Evolutionary conservation across 2,113 vertebrate species (phyloP), one percentile per base, ranked within the genome.

Genomic region (Etheostoma cragini): DNA sequence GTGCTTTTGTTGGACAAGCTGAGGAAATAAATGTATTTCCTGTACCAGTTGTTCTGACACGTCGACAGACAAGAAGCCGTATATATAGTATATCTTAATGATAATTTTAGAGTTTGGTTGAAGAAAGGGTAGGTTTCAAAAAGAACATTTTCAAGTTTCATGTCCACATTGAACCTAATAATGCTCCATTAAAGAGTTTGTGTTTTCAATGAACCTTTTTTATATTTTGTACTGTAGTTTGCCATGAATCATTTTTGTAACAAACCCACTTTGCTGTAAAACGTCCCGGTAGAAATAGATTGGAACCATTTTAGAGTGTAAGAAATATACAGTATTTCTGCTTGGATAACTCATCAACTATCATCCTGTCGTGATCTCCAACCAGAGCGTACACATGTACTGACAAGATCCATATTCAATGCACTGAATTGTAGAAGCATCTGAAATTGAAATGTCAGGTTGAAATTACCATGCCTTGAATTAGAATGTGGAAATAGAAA

Each of bases 361-460:
- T 85, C 87, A 60, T 50, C 73, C 66, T 82, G 87, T 83, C 82
- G 30, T 16, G 78, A 70, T 75, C 84, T 76, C 66, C 58, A 24
- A 54, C 62, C 58, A 2, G n/a, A 49, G 73, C 72, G 10, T 72
- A 86, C 84, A 88, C 74, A 4, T 85, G 74, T 82, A 82, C 82
- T 90, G 91, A 92, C 90, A 88, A 86, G 78, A 85, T 67, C 75
- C 83, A 62, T 80, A 85, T 84, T 89, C 90, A 91, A 86, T 68
- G 78, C 83, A 52, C 54, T 81, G 82, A 84, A 85, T 84, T 78
- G 89, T 71, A 81, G 81, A 84, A 86, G 78, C 75, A 64, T 82
- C 84, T 69, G 73, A 89, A 93, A 94, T 92, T 92, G 92, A 92
- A 92, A 92, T 92, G 93, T 90, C 93, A 90, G 78, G 63, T 85